A percentile compares a stretch with the other conserved stretches of the same genome.
These are phyloP conservation scores for Potamarius usumacintae DNA, from an alignment of 2,113 vertebrate species.

Conservation along the genomic window DNA sequence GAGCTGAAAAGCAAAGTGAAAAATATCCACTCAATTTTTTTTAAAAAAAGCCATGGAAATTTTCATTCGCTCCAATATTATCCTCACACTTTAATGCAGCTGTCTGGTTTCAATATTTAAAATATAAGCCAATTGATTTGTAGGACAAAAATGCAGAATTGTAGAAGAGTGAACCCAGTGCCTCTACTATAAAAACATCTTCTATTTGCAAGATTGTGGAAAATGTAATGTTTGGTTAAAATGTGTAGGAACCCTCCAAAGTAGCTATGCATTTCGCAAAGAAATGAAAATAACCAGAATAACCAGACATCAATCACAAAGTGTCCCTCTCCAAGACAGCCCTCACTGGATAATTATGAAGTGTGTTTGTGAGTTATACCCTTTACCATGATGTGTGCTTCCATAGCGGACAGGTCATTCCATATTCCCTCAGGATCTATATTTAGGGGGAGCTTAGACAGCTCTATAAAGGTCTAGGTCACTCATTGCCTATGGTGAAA, in stretches of 20 bases:
- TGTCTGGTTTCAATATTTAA: background rate
- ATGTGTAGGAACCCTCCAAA: background rate
- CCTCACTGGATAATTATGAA: background rate
- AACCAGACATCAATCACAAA: background rate
- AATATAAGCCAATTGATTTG: background rate
- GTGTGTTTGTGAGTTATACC: background rate
- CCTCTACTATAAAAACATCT: background rate
- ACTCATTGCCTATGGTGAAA: background rate
- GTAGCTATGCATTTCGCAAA: background rate
- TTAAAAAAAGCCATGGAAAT: background rate
- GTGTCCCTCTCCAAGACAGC: background rate
- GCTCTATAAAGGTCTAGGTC: background rate
- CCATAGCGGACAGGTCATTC: background rate
- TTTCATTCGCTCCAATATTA: background rate
- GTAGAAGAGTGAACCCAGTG: background rate
- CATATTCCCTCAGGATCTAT: background rate
- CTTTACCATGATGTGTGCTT: background rate
- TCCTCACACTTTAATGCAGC: background rate
- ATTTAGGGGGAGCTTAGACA: conserved; percentile 7
- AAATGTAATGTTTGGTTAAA: background rate
- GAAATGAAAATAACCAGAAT: background rate
- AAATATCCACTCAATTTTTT: background rate
- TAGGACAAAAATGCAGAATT: background rate
- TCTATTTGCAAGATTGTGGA: background rate
- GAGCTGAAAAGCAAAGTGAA: background rate